Conservation (phyloP, 2,113 vertebrate genomes). For the Fregetta grallaria region DNA sequence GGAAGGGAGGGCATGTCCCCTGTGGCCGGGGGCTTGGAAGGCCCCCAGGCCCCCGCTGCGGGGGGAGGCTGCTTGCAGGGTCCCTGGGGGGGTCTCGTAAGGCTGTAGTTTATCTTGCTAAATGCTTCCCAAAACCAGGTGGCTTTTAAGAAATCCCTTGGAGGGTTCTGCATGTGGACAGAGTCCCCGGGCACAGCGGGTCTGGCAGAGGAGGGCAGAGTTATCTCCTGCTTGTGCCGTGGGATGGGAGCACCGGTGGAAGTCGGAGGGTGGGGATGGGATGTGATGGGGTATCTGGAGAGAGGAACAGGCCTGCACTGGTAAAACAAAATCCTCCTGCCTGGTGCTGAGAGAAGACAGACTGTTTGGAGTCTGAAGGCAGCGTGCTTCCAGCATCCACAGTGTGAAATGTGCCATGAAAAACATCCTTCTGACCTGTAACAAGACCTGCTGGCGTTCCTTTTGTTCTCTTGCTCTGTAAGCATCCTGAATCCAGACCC, state of each 20-base stretch:
- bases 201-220: too few relatives aligned
- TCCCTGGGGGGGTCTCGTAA: fast-evolving
- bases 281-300: fast-evolving
- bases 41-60: not conserved
- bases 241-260: not conserved
- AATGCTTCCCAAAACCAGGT: fast-evolving
- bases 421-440: fast-evolving
- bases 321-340: not conserved
- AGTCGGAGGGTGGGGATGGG: too few relatives aligned
- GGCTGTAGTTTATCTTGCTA: too few relatives aligned
- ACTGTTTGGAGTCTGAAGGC: not conserved
- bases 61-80: too few relatives aligned
- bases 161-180: fast-evolving
- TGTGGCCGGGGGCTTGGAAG: too few relatives aligned
- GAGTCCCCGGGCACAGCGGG: fast-evolving
- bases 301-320: fast-evolving
- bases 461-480: fast-evolving
- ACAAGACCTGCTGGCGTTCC: not conserved
- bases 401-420: fast-evolving
- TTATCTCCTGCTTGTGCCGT: fast-evolving
- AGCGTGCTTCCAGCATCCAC: not conserved
- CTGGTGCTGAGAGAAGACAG: not conserved
- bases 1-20: too few relatives aligned
- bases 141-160: too few relatives aligned
- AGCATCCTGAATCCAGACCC: fast-evolving